These are phyloP conservation scores for Sesia apiformis DNA, from an alignment of 2,888 invertebrate genomes.

Conservation along the genomic window DNA sequence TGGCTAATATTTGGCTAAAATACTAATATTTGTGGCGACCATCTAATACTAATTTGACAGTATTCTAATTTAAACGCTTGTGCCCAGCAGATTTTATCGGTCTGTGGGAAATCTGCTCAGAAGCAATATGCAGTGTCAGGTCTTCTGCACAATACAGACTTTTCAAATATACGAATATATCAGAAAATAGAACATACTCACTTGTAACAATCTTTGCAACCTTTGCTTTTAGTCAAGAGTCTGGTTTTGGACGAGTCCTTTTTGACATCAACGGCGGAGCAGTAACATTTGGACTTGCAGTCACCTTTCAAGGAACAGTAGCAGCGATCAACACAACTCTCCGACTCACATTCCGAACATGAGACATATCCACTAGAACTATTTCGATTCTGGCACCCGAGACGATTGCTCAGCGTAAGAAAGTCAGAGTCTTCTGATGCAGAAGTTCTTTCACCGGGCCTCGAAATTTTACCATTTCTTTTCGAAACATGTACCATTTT, in stretches of 20 bases:
- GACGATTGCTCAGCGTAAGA: conserved; percentile 71
- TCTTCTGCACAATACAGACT: too few species aligned
- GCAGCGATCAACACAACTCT: conserved; percentile 89
- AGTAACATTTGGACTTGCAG: conserved; percentile 76
- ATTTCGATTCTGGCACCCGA: conserved; percentile 76
- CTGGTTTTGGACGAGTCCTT: conserved; percentile 47
- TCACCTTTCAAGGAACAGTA: conserved; percentile 84
- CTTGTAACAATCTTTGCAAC: conserved; percentile 65
- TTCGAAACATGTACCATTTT: conserved; percentile 56
- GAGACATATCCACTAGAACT: conserved; percentile 85
- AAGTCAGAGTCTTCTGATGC: conserved; percentile 78
- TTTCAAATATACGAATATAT: too few species aligned
- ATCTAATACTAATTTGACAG: too few species aligned
- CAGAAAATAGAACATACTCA: conserved; percentile 25
- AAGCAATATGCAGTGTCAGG: too few species aligned
- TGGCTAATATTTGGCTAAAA: too few species aligned
- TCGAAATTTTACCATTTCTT: conserved; percentile 56
- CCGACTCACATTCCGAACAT: conserved; percentile 92
- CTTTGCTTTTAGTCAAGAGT: conserved; percentile 44
- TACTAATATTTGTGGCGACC: too few species aligned
- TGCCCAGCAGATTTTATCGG: too few species aligned
- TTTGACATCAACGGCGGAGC: conserved; percentile 69
- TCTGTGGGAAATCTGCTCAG: too few species aligned
- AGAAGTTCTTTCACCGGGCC: conserved; percentile 75
- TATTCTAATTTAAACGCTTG: too few species aligned